Conservation (phyloP, 1,140 invertebrate species). For the Drosophila miranda region DNA sequence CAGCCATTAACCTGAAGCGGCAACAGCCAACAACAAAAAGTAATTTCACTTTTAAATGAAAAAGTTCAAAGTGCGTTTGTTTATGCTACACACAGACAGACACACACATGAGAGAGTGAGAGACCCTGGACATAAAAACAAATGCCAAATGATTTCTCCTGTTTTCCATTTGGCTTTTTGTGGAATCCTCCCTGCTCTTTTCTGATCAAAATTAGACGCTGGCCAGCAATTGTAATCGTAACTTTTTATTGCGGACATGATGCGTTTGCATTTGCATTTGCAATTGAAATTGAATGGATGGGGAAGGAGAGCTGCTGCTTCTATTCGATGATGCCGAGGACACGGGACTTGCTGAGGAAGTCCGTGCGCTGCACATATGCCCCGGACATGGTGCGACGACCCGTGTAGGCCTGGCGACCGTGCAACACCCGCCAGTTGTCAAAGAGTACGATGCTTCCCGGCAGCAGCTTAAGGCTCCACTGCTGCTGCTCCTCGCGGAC, state of each 20-base stretch:
- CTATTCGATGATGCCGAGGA: conserved; percentile 82
- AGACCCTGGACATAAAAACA: conserved; percentile 70
- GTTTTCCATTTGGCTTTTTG: conserved; percentile 8
- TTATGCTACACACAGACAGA: conserved; percentile 33
- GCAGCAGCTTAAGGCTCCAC: conserved; percentile 85
- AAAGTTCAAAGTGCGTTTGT: conserved; percentile 77
- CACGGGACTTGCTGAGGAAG: conserved; percentile 84
- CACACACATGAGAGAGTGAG: conserved; percentile 37
- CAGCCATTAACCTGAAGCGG: conserved; percentile 60
- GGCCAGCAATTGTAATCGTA: conserved; percentile 70
- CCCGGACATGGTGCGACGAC: conserved; percentile 84
- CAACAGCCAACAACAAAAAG: conserved; percentile 53
- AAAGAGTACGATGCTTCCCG: conserved; percentile 87
- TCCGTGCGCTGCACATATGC: conserved; percentile 86
- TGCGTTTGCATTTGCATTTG: conserved; percentile 37
- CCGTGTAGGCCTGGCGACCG: conserved; percentile 86
- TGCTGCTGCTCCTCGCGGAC: conserved; percentile 83
- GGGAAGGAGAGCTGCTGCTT: background rate
- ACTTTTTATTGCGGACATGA: conserved; percentile 58
- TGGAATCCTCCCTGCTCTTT: conserved; percentile 19
- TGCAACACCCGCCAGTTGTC: conserved; percentile 91
- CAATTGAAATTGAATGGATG: conserved; percentile 40
- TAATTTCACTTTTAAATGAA: conserved; percentile 79
- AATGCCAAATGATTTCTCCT: conserved; percentile 73
- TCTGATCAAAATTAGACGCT: conserved; percentile 60